Evolutionary conservation across 2,888 invertebrate genomes (phyloP).

Genomic region (Gortyna flavago): DNA sequence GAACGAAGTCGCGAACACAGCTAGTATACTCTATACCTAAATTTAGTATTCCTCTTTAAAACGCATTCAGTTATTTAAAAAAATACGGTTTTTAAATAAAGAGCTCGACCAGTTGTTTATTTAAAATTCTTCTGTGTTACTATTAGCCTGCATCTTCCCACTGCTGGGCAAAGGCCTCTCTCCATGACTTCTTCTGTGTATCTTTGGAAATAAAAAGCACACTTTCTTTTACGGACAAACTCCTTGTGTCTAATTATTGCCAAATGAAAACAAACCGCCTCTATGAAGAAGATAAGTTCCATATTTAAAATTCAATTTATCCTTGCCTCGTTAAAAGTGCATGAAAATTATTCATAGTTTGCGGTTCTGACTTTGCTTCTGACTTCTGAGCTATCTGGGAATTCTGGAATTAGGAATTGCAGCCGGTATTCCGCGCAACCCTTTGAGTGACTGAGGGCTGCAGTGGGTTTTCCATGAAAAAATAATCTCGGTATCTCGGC

Average conservation of each 20-base stretch:
- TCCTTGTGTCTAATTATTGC: not conserved
- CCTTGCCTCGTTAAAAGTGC: not conserved
- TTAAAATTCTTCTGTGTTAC: slow-evolving; percentile 8
- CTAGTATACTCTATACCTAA: not conserved
- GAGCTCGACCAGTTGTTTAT: not conserved
- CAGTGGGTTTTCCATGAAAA: too few relatives aligned
- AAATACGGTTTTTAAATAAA: not conserved
- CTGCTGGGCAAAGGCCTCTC: not conserved
- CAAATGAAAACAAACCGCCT: slow-evolving; percentile 2
- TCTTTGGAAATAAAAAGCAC: not conserved
- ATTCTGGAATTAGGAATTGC: not conserved
- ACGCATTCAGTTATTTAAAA: not conserved
- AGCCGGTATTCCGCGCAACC: too few relatives aligned
- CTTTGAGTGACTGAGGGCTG: not conserved
- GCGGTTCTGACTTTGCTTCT: too few relatives aligned
- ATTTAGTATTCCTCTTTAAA: not conserved
- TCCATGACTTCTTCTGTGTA: not conserved
- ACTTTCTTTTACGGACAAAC: slow-evolving; percentile 18
- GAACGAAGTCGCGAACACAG: too few relatives aligned
- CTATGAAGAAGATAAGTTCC: slow-evolving; percentile 4
- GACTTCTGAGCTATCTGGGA: not conserved
- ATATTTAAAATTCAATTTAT: not conserved
- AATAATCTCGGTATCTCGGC: not conserved
- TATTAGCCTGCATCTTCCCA: not conserved
- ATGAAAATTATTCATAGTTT: not conserved